Base-by-base conservation (phyloP, 2,113 vertebrate species). In the Potamarius usumacintae region DNA sequence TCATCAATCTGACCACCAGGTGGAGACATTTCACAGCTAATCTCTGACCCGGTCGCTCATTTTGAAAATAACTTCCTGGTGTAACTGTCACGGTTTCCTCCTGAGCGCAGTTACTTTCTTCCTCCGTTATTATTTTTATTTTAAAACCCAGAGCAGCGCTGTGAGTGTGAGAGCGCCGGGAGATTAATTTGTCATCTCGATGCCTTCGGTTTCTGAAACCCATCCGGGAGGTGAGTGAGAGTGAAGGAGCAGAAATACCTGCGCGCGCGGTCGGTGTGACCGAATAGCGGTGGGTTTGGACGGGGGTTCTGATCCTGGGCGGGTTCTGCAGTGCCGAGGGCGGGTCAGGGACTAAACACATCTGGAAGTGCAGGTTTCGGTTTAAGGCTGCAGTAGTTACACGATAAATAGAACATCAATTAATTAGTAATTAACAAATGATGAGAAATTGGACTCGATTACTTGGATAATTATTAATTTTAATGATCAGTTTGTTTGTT, bases 21-120 rank as follows among this genome's bases (percentile, higher is more conserved):
- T 50, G 84, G 25, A 18, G 34, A 42, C 55, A 60, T 52, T 58
- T 65, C 57, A 25, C 79, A 18, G 18, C 10, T 9, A 34, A 60
- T 60, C 18, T 48, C 11, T 25, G 57, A 82, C 18, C 57, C 34
- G 5, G 30, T 18, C 15, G 72, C 6, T 62, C 4, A 30, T 50
- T 77, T 77, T 85, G n/a, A 85, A 78, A 50, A 72, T 7, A 34
- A 55, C 11, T 57, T 85, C 84, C 84, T 77, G 84, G 22, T 78
- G 0, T 77, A 62, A 52, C 55, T 85, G 84, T 63, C 72, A 30
- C 7, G 0, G 55, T 65, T 58, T 84, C 83, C 65, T 84, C 50
- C 22, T 4, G 78, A 17, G 17, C 65, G 22, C 63, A 0, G 50
- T 58, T 25, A 42, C 52, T 18, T 52, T 8, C 27, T 25, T 9